Percentiles rank a stretch among this genome's conserved stretches.
phyloP scores from a whole-genome alignment of 2,797 vertebrate genomes.

The Bufotes viridis region DNA sequence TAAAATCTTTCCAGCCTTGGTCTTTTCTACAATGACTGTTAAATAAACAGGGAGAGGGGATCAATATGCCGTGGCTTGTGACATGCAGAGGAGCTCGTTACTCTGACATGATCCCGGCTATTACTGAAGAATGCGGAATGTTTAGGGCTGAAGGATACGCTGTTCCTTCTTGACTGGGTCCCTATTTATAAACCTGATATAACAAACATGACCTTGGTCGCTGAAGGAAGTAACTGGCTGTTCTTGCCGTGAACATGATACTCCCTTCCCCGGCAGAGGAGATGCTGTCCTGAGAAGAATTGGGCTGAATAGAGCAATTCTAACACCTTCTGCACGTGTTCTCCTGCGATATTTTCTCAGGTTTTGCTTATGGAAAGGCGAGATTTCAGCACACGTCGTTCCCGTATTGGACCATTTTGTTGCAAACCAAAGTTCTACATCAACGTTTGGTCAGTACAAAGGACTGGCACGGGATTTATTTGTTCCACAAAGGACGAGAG shows the following conservation, averaged over 20 bases:
- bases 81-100: not conserved
- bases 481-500: no score
- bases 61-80: not conserved
- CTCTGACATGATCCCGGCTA: not conserved
- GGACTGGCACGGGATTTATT: no score
- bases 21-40: not conserved
- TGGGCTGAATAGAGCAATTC: not conserved
- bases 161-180: slow-evolving; percentile 13
- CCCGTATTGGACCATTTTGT: slow-evolving; percentile 1
- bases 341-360: not conserved
- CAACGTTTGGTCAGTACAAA: not conserved
- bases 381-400: not conserved
- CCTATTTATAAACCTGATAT: slow-evolving; percentile 43
- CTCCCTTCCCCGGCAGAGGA: slow-evolving; percentile 28
- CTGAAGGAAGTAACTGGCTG: slow-evolving; percentile 42
- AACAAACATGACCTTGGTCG: slow-evolving; percentile 33
- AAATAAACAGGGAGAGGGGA: slow-evolving; percentile 28
- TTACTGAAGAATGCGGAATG: not conserved
- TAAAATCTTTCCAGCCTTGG: slow-evolving; percentile 35
- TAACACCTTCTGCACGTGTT: slow-evolving; percentile 14
- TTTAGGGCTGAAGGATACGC: slow-evolving; percentile 21
- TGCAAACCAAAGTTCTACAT: not conserved
- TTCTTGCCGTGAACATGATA: slow-evolving; percentile 32
- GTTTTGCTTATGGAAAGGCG: not conserved
- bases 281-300: not conserved